phyloP scores from a whole-genome alignment of 2,113 vertebrate species.

The Heliornis fulica region DNA sequence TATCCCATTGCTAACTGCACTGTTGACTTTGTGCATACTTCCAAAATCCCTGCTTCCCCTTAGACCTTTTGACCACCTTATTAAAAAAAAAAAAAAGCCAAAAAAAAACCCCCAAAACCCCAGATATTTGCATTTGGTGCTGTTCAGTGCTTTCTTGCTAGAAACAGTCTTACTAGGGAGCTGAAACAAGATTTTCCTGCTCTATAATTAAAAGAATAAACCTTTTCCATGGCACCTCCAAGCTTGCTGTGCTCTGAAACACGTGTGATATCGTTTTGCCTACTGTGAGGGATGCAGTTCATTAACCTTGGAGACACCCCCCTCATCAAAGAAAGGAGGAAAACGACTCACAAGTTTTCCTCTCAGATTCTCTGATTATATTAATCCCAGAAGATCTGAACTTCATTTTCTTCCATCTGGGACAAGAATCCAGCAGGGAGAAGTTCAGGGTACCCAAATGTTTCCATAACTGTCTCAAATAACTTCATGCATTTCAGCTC shows the following conservation, averaged over 20 bases:
- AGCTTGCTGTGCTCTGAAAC: neutral
- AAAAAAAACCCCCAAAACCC: neutral
- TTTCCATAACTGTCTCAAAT: constrained; percentile 59
- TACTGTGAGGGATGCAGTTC: neutral
- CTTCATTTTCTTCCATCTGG: constrained; percentile 72
- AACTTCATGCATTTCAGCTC: constrained; percentile 17
- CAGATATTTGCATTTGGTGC: constrained; percentile 67
- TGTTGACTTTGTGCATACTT: constrained; percentile 83
- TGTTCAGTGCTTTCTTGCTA: constrained; percentile 18
- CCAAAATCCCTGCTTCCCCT: constrained; percentile 76
- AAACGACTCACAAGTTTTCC: neutral
- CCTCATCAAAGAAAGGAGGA: neutral
- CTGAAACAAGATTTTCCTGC: constrained; percentile 56
- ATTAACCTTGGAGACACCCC: neutral
- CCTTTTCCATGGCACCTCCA: constrained; percentile 14
- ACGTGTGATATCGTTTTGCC: neutral
- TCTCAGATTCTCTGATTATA: constrained; percentile 59
- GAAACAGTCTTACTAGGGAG: neutral
- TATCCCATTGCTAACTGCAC: constrained; percentile 73
- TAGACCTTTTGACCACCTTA: constrained; percentile 73
- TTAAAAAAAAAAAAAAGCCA: neutral
- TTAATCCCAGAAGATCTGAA: constrained; percentile 72
- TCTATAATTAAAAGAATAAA: constrained; percentile 66
- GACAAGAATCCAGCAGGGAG: constrained; percentile 61
- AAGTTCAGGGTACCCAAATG: constrained; percentile 60